These are phyloP conservation scores for Atopsyche davidsoni DNA, from an alignment of 1,140 invertebrate genomes.

Conservation along the genomic window DNA sequence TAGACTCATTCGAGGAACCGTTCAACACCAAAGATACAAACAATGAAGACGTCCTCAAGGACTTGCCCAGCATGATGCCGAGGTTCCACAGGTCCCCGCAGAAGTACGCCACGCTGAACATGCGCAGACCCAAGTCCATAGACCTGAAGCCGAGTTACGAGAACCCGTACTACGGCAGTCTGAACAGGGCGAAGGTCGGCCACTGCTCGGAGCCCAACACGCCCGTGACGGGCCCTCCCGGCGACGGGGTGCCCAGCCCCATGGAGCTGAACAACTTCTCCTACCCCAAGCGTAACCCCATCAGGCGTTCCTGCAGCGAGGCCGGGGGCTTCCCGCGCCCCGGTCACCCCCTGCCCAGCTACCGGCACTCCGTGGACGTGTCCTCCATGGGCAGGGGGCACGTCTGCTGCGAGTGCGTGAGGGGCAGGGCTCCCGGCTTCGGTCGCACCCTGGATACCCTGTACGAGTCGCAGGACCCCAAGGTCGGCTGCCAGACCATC, in stretches of 20 bases:
- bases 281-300: conserved; percentile 37
- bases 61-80: conserved; percentile 44
- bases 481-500: conserved; percentile 57
- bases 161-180: conserved; percentile 41
- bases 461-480: conserved; percentile 51
- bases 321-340: conserved; percentile 36
- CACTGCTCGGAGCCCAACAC: conserved; percentile 48
- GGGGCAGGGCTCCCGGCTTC: conserved; percentile 28
- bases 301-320: conserved; percentile 44
- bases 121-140: conserved; percentile 45
- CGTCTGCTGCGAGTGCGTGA: conserved; percentile 47
- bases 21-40: conserved; percentile 33
- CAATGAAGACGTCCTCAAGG: conserved; percentile 45
- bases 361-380: conserved; percentile 44
- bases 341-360: conserved; percentile 40
- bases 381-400: conserved; percentile 40
- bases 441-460: conserved; percentile 43
- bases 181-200: conserved; percentile 42
- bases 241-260: conserved; percentile 15
- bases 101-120: conserved; percentile 46
- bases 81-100: conserved; percentile 47
- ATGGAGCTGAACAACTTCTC: conserved; percentile 23
- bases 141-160: conserved; percentile 40
- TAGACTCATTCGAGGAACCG: conserved; percentile 4
- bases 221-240: conserved; percentile 30